These are phyloP conservation scores for Diacarnus erythraeanus DNA, from an alignment of 37 sponge, comb jelly and placozoan species.

Conservation along the genomic window DNA sequence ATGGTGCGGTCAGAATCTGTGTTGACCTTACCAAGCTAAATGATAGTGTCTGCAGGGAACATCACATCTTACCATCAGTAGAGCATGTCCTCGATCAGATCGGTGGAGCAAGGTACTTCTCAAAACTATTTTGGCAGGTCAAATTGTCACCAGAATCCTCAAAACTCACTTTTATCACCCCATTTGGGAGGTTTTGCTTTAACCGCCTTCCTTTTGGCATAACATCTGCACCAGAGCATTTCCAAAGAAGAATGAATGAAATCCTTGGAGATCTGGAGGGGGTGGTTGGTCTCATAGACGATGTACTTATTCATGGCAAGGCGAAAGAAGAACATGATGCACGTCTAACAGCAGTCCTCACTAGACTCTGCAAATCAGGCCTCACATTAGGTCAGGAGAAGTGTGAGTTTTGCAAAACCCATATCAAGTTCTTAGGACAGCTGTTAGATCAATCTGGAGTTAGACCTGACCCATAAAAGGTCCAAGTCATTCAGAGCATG, in stretches of 20 bases:
- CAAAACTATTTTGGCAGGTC: slow-evolving; percentile 64
- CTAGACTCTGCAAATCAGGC: neutral
- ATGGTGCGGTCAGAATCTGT: slow-evolving; percentile 45
- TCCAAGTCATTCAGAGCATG: neutral
- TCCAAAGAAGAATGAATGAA: slow-evolving; percentile 32
- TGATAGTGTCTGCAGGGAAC: slow-evolving; percentile 45
- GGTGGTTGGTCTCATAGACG: slow-evolving; percentile 43
- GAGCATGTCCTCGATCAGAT: slow-evolving; percentile 54
- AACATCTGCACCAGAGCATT: slow-evolving; percentile 53
- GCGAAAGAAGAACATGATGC: slow-evolving; percentile 35
- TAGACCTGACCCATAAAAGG: neutral
- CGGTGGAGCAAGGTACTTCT: slow-evolving; percentile 33
- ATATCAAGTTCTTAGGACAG: neutral
- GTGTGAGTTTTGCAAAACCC: neutral
- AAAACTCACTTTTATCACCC: slow-evolving; percentile 58
- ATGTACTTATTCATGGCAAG: slow-evolving; percentile 26
- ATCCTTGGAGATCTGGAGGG: slow-evolving; percentile 19
- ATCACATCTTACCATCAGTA: slow-evolving; percentile 42
- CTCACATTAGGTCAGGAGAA: neutral
- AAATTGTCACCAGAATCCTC: slow-evolving; percentile 30
- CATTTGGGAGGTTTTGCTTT: slow-evolving; percentile 53
- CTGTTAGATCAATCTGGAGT: neutral
- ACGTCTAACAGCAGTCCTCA: neutral
- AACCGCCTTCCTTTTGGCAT: slow-evolving; percentile 47
- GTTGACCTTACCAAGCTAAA: slow-evolving; percentile 56